phyloP scores from a whole-genome alignment of 2,888 invertebrate genomes.

The Trileptium ribeirensis region DNA sequence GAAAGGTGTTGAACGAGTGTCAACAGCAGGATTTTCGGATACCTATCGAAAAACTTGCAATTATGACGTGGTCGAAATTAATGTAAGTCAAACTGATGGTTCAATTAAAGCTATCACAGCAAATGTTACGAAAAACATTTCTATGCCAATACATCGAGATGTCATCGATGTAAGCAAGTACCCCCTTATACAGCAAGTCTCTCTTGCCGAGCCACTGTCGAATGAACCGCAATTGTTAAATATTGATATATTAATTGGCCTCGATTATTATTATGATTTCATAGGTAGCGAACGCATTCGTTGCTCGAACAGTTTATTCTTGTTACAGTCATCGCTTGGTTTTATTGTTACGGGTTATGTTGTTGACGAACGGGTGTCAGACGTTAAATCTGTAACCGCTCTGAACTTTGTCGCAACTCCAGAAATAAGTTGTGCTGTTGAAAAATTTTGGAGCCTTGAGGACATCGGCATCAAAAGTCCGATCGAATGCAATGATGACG shows the following conservation, averaged over 20 bases:
- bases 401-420: neutral
- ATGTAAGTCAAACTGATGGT: neutral
- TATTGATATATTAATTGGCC: neutral
- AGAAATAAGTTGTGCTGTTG: neutral
- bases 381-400: neutral
- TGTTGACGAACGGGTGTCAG: neutral
- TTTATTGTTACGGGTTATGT: neutral
- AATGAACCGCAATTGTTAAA: neutral
- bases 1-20: neutral
- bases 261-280: constrained; percentile 9
- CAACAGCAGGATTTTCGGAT: neutral
- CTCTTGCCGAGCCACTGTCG: neutral
- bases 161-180: neutral
- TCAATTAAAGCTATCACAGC: neutral
- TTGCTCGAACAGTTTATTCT: neutral
- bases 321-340: neutral
- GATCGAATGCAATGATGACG: neutral
- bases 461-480: neutral
- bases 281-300: neutral
- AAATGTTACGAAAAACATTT: neutral
- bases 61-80: neutral
- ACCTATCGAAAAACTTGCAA: neutral
- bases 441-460: neutral
- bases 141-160: neutral
- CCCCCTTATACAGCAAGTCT: neutral